phyloP scores from a whole-genome alignment of 2,797 vertebrate genomes.

The Anolis apletophallus region DNA sequence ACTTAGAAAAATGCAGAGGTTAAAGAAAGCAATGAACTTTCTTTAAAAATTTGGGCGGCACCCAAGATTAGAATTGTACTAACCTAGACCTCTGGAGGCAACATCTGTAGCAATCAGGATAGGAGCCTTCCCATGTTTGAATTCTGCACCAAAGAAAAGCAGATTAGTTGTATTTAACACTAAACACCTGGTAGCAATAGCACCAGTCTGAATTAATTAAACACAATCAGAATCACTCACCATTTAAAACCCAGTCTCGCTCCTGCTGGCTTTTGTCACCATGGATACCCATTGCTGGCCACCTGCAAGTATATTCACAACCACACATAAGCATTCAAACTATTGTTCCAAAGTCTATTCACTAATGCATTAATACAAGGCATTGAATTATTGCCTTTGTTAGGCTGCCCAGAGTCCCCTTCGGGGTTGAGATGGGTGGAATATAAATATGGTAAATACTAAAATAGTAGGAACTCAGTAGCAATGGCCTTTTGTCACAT shows the following conservation, averaged over 20 bases:
- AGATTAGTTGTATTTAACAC: neutral
- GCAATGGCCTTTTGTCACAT: too few species aligned
- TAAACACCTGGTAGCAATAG: accelerated
- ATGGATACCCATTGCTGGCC: conserved; percentile 98
- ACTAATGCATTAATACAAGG: too few species aligned
- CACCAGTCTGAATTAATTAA: neutral
- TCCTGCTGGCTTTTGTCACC: conserved; percentile 99
- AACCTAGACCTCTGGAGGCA: conserved; percentile 97
- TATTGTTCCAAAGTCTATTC: accelerated
- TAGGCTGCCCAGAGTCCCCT: too few species aligned
- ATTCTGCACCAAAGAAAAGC: conserved; percentile 80
- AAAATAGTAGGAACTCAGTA: neutral
- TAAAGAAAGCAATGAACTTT: conserved; percentile 99
- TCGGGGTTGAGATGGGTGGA: too few species aligned
- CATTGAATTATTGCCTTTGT: too few species aligned
- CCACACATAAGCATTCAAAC: accelerated
- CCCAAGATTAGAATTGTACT: conserved; percentile 84
- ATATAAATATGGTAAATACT: too few species aligned
- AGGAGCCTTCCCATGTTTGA: conserved; percentile 97
- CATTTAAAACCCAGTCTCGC: conserved; percentile 98
- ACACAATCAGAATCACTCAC: conserved; percentile 55
- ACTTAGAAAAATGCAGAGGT: conserved; percentile 99
- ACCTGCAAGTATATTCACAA: conserved; percentile 78
- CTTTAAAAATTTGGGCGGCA: conserved; percentile 88
- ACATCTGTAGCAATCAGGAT: conserved; percentile 99